phyloP scores from a whole-genome alignment of 2,113 vertebrate species.

The Lepisosteus oculatus region DNA sequence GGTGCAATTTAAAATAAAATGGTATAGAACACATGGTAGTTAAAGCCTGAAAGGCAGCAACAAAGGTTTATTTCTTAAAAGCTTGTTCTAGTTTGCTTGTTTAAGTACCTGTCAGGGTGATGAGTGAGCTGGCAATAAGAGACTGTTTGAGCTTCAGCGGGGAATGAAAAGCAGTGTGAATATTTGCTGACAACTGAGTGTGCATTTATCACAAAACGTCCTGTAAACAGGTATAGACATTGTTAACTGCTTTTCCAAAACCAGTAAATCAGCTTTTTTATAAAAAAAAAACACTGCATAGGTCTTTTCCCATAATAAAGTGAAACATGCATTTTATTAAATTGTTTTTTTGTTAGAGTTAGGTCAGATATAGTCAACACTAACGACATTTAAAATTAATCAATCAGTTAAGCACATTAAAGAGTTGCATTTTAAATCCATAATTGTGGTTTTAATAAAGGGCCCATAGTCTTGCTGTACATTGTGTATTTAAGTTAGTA shows the following conservation, averaged over 20 bases:
- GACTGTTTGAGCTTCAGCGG: slow-evolving; percentile 55
- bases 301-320: background rate
- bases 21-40: too few species aligned
- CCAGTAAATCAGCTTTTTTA: background rate
- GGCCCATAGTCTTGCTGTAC: too few species aligned
- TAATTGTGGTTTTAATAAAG: too few species aligned
- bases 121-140: slow-evolving; percentile 53
- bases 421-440: too few species aligned
- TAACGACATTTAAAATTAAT: too few species aligned
- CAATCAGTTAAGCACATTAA: too few species aligned
- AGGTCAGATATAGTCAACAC: too few species aligned
- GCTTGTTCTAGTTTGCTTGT: slow-evolving; percentile 41
- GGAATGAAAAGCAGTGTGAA: slow-evolving; percentile 53
- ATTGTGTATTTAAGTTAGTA: too few species aligned
- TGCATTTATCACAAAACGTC: slow-evolving; percentile 35
- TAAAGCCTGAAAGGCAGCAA: slow-evolving; percentile 34
- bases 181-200: slow-evolving; percentile 52
- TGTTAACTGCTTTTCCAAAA: slow-evolving; percentile 6
- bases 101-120: slow-evolving; percentile 49
- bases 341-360: too few species aligned
- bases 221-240: slow-evolving; percentile 24
- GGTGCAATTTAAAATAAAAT: too few species aligned
- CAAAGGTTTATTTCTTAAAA: slow-evolving; percentile 62
- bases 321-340: too few species aligned
- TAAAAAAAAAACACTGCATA: background rate